A percentile compares a stretch with the other conserved stretches of the same genome.
Conservation (phyloP, 2,888 invertebrate genomes). For the Drosophila eohydei region DNA sequence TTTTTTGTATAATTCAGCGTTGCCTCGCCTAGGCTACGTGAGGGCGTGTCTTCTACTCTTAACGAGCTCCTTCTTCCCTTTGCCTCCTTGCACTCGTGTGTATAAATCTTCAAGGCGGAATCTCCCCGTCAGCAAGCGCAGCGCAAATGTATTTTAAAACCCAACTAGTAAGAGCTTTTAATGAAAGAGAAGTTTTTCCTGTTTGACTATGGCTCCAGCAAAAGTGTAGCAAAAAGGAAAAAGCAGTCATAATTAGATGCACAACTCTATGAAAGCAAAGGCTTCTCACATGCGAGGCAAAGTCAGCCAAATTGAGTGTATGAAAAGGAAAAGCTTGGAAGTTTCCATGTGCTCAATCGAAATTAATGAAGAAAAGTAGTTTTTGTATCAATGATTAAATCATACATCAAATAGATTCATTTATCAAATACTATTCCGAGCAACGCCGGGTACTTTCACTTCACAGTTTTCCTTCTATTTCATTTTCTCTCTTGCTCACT, state of each 20-base stretch:
- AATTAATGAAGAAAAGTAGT: conserved; percentile 4
- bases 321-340: neutral
- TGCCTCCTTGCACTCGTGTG: neutral
- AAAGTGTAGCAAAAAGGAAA: conserved; percentile 22
- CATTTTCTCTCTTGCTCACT: neutral
- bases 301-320: conserved; percentile 8
- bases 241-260: conserved; percentile 37
- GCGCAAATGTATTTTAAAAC: conserved; percentile 66
- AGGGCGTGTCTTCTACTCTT: conserved; percentile 16
- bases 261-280: neutral
- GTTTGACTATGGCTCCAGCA: conserved; percentile 28
- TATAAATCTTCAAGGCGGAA: conserved; percentile 59
- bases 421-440: neutral
- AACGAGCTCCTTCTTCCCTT: neutral
- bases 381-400: neutral
- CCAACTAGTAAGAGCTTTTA: conserved; percentile 2
- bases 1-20: conserved; percentile 71
- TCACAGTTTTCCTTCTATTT: neutral
- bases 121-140: conserved; percentile 39
- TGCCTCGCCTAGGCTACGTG: conserved; percentile 1
- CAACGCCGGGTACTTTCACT: neutral
- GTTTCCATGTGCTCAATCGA: conserved; percentile 11
- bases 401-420: neutral
- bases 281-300: neutral
- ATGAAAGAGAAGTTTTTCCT: neutral